Percentiles rank a stretch among this genome's conserved stretches.
Conservation (phyloP, 2,797 vertebrate genomes). For the Menidia menidia region DNA sequence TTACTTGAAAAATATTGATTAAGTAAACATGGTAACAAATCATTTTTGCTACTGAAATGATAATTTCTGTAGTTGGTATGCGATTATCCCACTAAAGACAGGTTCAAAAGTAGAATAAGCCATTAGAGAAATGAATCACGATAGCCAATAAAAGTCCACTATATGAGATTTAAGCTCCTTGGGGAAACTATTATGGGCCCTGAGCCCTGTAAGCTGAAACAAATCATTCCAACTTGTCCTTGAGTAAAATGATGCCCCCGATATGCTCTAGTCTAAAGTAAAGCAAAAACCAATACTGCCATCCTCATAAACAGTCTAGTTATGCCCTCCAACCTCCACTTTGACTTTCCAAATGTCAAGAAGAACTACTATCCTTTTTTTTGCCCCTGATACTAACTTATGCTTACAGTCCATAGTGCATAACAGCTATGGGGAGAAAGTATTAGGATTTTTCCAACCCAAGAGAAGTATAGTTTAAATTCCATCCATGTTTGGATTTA, state of each 20-base stretch:
- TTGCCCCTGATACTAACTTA: no score
- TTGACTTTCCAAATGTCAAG: not conserved
- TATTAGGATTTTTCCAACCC: no score
- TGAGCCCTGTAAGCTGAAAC: slow-evolving; percentile 58
- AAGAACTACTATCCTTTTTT: not conserved
- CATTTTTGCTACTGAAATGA: slow-evolving; percentile 7
- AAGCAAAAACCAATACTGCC: slow-evolving; percentile 19
- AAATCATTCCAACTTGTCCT: slow-evolving; percentile 54
- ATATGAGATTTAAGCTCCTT: slow-evolving; percentile 58
- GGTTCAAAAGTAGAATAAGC: slow-evolving; percentile 41
- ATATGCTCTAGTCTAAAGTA: slow-evolving; percentile 24
- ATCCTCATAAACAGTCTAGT: not conserved
- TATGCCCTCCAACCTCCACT: slow-evolving; percentile 3
- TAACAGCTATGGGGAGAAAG: no score
- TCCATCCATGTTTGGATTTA: no score
- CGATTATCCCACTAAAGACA: slow-evolving; percentile 44
- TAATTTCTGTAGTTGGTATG: slow-evolving; percentile 31
- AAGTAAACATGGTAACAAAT: slow-evolving; percentile 1
- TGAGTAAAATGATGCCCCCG: slow-evolving; percentile 21
- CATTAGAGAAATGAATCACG: slow-evolving; percentile 62
- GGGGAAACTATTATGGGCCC: slow-evolving; percentile 64
- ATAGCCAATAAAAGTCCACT: slow-evolving; percentile 64
- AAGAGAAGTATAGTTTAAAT: no score
- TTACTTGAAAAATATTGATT: not conserved
- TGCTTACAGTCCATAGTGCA: no score